These are phyloP conservation scores for Creontiades dilutus DNA, from an alignment of 2,888 invertebrate species.

Conservation along the genomic window DNA sequence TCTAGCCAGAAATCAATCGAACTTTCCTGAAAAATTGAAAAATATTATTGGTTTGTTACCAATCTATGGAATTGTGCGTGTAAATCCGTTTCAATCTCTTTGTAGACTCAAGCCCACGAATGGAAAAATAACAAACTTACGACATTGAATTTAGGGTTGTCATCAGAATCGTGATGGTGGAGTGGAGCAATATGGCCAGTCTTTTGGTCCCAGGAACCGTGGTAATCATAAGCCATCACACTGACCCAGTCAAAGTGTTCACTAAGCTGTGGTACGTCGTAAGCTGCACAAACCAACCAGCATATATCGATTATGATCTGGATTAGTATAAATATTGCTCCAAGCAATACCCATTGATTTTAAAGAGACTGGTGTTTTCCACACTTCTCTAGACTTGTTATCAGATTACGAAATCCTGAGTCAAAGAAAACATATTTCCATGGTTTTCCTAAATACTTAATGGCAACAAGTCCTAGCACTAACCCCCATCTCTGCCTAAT, in stretches of 20 bases:
- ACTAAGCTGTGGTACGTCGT: constrained; percentile 84
- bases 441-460: no score
- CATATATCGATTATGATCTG: no score
- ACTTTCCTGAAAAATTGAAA: constrained; percentile 83
- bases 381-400: no score
- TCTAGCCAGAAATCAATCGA: constrained; percentile 94
- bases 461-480: no score
- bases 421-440: no score
- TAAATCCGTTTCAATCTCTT: neutral
- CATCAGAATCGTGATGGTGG: constrained; percentile 83
- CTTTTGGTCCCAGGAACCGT: constrained; percentile 86
- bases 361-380: no score
- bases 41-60: neutral
- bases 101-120: neutral
- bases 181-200: constrained; percentile 88
- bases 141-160: constrained; percentile 84
- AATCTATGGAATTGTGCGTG: neutral
- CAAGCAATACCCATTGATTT: no score
- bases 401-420: no score
- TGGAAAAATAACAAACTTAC: constrained; percentile 80
- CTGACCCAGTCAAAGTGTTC: constrained; percentile 88
- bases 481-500: no score
- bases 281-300: constrained; percentile 78
- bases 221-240: constrained; percentile 90
- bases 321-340: no score